phyloP scores from a whole-genome alignment of 1,140 invertebrate species.

The Tetragonula clypearis region DNA sequence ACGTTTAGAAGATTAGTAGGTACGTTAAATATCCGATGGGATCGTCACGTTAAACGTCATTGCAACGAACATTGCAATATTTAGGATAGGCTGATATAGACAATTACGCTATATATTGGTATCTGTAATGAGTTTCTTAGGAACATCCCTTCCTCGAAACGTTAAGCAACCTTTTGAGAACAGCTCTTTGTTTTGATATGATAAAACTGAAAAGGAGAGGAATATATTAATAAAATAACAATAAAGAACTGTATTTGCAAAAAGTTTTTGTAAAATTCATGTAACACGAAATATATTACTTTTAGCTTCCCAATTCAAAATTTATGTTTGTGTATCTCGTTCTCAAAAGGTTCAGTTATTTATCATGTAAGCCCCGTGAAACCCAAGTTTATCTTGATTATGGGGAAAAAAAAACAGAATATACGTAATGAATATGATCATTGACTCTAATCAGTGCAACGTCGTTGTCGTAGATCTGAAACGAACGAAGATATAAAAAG shows the following conservation, averaged over 20 bases:
- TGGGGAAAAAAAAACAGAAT: not conserved
- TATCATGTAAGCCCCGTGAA: not conserved
- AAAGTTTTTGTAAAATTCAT: no score
- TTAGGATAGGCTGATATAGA: conserved; percentile 35
- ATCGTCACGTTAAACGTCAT: not conserved
- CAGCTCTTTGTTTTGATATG: not conserved
- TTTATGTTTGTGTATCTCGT: not conserved
- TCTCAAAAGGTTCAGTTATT: not conserved
- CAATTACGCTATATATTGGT: conserved; percentile 25
- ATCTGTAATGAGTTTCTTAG: conserved; percentile 15
- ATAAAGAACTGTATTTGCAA: not conserved
- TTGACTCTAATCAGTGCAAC: conserved; percentile 12
- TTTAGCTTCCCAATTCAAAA: not conserved
- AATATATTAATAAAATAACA: not conserved
- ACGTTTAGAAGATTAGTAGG: not conserved
- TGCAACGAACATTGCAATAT: not conserved
- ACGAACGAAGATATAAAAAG: not conserved
- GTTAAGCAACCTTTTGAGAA: conserved; percentile 18
- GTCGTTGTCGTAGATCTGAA: not conserved
- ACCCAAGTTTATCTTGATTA: conserved; percentile 26
- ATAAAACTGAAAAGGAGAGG: not conserved
- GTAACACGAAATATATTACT: not conserved
- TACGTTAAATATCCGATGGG: not conserved
- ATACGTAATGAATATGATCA: conserved; percentile 2
- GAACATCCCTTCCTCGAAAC: not conserved